Percentiles rank a stretch among this genome's conserved stretches.
These are phyloP conservation scores for Zosterops hypoxanthus DNA, from an alignment of 2,113 vertebrate genomes.

Conservation along the genomic window DNA sequence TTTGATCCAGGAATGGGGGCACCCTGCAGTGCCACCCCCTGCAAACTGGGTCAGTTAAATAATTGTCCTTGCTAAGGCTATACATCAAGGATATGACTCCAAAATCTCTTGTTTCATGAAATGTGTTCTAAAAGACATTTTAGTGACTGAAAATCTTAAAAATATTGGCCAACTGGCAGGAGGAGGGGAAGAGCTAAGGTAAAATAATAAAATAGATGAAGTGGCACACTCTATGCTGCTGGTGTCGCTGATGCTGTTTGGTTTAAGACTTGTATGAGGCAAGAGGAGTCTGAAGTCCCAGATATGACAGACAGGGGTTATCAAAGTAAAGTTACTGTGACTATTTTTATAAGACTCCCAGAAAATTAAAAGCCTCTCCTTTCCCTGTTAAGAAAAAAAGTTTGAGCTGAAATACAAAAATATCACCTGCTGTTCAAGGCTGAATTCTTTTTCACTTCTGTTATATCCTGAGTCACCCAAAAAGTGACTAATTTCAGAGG, in stretches of 20 bases:
- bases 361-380: neutral
- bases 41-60: neutral
- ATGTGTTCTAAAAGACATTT: neutral
- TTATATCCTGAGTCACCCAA: neutral
- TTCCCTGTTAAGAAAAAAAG: neutral
- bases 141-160: neutral
- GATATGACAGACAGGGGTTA: neutral
- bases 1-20: neutral
- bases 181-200: neutral
- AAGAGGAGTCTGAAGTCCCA: neutral
- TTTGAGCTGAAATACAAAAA: neutral
- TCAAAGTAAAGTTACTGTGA: neutral
- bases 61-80: neutral
- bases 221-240: neutral
- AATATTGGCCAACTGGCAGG: accelerated
- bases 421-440: neutral
- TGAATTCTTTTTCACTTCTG: neutral
- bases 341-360: neutral
- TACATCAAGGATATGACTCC: neutral
- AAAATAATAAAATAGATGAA: neutral
- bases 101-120: neutral
- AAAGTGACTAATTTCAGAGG: neutral
- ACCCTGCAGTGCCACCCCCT: neutral
- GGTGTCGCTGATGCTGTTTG: neutral
- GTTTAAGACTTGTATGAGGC: neutral